Conservation (phyloP, 2,888 invertebrate species). For the Xestia rhomboidea region DNA sequence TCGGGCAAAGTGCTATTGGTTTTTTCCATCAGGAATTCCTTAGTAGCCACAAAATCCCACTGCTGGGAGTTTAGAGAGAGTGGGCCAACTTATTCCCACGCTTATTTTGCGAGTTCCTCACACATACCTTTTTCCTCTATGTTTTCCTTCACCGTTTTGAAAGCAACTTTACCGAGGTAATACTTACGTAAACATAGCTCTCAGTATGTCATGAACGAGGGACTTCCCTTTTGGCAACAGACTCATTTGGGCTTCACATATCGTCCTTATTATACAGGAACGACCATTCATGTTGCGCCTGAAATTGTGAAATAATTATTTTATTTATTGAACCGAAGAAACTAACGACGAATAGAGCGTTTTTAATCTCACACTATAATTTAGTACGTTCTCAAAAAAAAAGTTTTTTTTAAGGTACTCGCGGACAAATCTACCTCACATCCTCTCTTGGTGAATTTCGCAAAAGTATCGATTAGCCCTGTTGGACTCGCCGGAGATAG, state of each 20-base stretch:
- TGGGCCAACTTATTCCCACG: not conserved
- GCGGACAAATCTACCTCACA: no score
- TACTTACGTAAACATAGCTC: conserved; percentile 91
- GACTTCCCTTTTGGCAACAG: conserved; percentile 91
- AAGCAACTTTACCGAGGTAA: not conserved
- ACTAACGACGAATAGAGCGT: not conserved
- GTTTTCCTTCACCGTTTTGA: not conserved
- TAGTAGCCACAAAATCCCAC: not conserved
- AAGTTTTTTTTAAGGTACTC: not conserved
- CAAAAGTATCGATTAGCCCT: no score
- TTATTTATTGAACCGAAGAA: not conserved
- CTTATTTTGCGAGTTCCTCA: not conserved
- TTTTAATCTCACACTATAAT: not conserved
- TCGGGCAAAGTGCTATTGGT: no score
- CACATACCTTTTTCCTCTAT: not conserved
- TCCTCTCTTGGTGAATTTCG: no score
- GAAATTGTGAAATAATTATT: conserved; percentile 68
- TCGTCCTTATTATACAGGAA: conserved; percentile 91
- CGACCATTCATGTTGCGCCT: conserved; percentile 91
- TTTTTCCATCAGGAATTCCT: no score
- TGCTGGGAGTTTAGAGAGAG: not conserved
- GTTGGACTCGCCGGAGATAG: not conserved
- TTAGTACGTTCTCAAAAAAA: not conserved
- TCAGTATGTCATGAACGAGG: conserved; percentile 92
- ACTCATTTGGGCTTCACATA: conserved; percentile 92